Base-by-base conservation (phyloP, 2,797 vertebrate genomes). In the Ctenochaetus hawaiiensis region DNA sequence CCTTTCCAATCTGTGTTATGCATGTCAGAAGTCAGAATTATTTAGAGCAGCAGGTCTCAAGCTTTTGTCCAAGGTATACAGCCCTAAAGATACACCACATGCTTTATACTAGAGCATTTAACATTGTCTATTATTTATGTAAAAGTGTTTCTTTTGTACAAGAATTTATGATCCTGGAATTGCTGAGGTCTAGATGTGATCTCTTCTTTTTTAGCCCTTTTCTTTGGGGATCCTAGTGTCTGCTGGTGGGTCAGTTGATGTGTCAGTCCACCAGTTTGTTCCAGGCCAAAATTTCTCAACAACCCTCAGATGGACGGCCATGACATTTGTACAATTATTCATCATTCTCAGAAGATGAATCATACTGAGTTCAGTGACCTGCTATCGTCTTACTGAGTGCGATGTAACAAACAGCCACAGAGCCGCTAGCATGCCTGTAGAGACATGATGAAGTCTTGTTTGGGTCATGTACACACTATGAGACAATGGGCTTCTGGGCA, bases 1-100 rank as follows among this genome's bases (percentile, higher is more conserved):
- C 22, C 34, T 23, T 39, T 67, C 10, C 39, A 23, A 43, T 67
- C 43, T 54, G 56, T 68, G 64, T 60, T 60, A 63, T 57, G 34
- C 23, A 72, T 52, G 18, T 34, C 56, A 45, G 65, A 14, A 30
- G n/a, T n/a, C n/a, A n/a, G 54, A 30, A 49, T 65, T 72, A 69
- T 74, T 37, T 48, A 72, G 22, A 63, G 16, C 43, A 43, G 34
- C n/a, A n/a, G 47, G 41, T 72, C 16, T n/a, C 49, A 5, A 11
- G 9, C 8, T 62, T 2, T 58, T 34, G 34, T 41, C 39, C 39
- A 41, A 41, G 60, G 1, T 56, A 30, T 18, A 22, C 17, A 13
- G 37, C 20, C 49, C 13, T 61, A 34, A 11, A 22, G 39, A 37
- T 26, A 23, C 23, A 34, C 23, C 51, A 47, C 1, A 13, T 23